phyloP scores from a whole-genome alignment of 2,797 vertebrate species.

The Rhyacichthys aspro region DNA sequence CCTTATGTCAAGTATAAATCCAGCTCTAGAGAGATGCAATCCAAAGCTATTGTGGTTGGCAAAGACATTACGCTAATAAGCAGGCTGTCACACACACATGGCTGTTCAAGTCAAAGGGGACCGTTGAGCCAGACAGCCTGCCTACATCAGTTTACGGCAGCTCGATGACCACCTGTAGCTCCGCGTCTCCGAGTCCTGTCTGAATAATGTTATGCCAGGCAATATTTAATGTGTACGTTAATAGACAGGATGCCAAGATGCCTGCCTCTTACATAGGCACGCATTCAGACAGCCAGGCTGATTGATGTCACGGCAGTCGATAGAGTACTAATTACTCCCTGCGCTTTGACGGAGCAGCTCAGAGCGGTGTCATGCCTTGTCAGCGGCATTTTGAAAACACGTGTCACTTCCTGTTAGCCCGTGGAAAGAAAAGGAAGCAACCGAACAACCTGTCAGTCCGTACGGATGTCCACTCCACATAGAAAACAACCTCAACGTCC shows the following conservation, averaged over 20 bases:
- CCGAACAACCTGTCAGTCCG: slow-evolving; percentile 35
- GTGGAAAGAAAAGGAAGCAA: slow-evolving; percentile 38
- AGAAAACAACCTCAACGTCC: slow-evolving; percentile 14
- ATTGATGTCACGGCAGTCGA: slow-evolving; percentile 80
- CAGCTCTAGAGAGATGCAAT: slow-evolving; percentile 25
- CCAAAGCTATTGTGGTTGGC: slow-evolving; percentile 31
- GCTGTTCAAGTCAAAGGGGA: slow-evolving; percentile 49
- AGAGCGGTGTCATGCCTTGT: slow-evolving; percentile 72
- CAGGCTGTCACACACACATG: slow-evolving; percentile 30
- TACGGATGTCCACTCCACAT: slow-evolving; percentile 5
- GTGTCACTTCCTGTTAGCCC: slow-evolving; percentile 91
- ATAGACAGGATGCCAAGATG: slow-evolving; percentile 38
- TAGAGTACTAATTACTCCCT: slow-evolving; percentile 79
- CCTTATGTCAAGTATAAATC: slow-evolving; percentile 10
- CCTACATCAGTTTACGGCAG: slow-evolving; percentile 49
- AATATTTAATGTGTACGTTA: slow-evolving; percentile 13
- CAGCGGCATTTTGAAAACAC: slow-evolving; percentile 77
- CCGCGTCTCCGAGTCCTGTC: slow-evolving; percentile 34
- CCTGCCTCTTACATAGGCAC: slow-evolving; percentile 34
- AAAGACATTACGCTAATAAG: slow-evolving; percentile 25
- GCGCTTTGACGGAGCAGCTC: slow-evolving; percentile 54
- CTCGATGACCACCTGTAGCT: slow-evolving; percentile 59
- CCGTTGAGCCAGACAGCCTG: slow-evolving; percentile 40
- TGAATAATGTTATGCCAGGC: slow-evolving; percentile 52
- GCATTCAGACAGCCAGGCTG: slow-evolving; percentile 72